phyloP scores from a whole-genome alignment of 2,888 invertebrate species.

The Odontocolon sp. region DNA sequence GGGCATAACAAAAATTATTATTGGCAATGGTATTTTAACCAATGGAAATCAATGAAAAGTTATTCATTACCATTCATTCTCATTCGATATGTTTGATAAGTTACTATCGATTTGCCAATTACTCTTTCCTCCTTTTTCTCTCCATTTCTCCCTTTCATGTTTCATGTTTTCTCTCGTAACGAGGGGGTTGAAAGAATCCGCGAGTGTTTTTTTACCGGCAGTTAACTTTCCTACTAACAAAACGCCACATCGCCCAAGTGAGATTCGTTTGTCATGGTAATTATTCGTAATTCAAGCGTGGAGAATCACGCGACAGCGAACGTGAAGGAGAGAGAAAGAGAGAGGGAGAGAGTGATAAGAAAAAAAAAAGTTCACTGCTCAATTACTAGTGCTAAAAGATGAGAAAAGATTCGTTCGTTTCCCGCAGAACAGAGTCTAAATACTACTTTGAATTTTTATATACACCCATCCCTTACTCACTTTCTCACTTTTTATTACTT shows the following conservation, averaged over 20 bases:
- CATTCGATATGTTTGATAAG: too few relatives aligned
- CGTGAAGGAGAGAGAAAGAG: neutral
- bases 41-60: too few relatives aligned
- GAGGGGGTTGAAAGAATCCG: slow-evolving; percentile 56
- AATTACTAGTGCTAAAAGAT: slow-evolving; percentile 23
- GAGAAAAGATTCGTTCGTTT: slow-evolving; percentile 5
- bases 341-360: too few relatives aligned
- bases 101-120: too few relatives aligned
- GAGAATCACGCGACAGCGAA: neutral
- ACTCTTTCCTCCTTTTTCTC: slow-evolving; percentile 41
- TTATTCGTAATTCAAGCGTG: slow-evolving; percentile 52
- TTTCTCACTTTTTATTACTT: neutral
- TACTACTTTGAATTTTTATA: slow-evolving; percentile 34
- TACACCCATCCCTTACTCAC: neutral
- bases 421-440: neutral
- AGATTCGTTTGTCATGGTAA: slow-evolving; percentile 55
- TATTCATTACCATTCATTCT: too few relatives aligned
- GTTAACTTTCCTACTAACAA: slow-evolving; percentile 20
- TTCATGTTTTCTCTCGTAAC: slow-evolving; percentile 43
- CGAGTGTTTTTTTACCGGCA: slow-evolving; percentile 21
- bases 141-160: slow-evolving; percentile 29
- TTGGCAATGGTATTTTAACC: too few relatives aligned
- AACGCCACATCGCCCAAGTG: neutral
- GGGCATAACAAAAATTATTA: too few relatives aligned
- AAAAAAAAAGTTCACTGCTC: slow-evolving; percentile 36